phyloP scores from a whole-genome alignment of 2,888 invertebrate genomes.

The Alcis repandata region DNA sequence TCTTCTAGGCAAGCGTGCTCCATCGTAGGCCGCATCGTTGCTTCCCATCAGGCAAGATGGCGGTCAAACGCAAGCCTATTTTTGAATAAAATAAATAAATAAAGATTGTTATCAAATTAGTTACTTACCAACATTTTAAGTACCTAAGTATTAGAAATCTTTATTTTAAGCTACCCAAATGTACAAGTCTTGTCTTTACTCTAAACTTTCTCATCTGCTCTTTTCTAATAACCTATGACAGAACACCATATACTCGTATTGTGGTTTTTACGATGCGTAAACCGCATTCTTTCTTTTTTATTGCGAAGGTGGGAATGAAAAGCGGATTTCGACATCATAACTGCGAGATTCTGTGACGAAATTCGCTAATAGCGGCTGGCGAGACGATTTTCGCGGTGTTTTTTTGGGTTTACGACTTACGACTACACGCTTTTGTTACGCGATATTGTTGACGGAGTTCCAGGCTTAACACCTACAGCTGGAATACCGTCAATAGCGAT shows the following conservation, averaged over 20 bases:
- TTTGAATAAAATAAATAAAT: too few relatives aligned
- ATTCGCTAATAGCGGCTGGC: constrained; percentile 63
- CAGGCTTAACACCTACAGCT: too few relatives aligned
- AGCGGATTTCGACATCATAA: constrained; percentile 65
- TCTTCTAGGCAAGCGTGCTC: too few relatives aligned
- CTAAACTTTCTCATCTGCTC: not conserved
- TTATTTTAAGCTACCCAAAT: too few relatives aligned
- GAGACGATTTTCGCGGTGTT: constrained; percentile 49
- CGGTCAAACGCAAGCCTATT: too few relatives aligned
- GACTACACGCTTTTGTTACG: constrained; percentile 43
- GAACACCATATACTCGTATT: constrained; percentile 61
- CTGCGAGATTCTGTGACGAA: constrained; percentile 50
- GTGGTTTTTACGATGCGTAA: constrained; percentile 84
- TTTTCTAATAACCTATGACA: not conserved
- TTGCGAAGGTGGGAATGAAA: constrained; percentile 75
- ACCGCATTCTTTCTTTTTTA: constrained; percentile 70
- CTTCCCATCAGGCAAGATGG: too few relatives aligned
- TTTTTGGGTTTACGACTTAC: constrained; percentile 40
- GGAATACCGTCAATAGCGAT: too few relatives aligned
- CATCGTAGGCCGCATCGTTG: too few relatives aligned
- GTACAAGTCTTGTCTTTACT: too few relatives aligned
- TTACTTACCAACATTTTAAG: too few relatives aligned
- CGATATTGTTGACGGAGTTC: constrained; percentile 19
- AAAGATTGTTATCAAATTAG: too few relatives aligned
- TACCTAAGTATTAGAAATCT: too few relatives aligned